Evolutionary conservation across 2,113 vertebrate species (phyloP).

Genomic region (Aegotheles bennettii): DNA sequence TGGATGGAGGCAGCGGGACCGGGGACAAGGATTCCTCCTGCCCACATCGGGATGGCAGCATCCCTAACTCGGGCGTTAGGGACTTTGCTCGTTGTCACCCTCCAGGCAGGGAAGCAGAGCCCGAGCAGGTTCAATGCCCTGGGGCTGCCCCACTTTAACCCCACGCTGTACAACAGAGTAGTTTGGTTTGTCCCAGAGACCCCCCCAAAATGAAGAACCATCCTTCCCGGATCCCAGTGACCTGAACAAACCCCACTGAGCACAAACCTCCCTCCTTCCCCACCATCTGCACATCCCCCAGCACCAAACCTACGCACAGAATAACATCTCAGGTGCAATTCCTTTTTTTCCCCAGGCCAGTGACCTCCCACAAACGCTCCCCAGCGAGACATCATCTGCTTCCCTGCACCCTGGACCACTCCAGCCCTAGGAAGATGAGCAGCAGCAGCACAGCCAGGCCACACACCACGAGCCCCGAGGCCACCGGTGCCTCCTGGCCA

Average conservation of each 20-base stretch:
- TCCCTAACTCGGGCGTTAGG: accelerated
- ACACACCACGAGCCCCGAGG: not conserved
- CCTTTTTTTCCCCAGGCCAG: not conserved
- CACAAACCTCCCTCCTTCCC: not conserved
- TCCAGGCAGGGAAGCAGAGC: not conserved
- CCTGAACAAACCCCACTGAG: not conserved
- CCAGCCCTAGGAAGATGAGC: not conserved
- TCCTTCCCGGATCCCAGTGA: not conserved
- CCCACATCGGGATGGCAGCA: accelerated
- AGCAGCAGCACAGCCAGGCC: not conserved
- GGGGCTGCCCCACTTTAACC: not conserved
- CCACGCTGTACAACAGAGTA: accelerated
- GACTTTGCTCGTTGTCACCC: accelerated
- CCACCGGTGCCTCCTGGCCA: not conserved
- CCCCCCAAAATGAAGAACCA: not conserved
- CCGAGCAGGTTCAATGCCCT: accelerated
- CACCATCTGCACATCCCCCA: not conserved
- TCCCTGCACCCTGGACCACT: not conserved
- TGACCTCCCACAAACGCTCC: not conserved
- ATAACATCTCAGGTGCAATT: not conserved
- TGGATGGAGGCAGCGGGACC: accelerated
- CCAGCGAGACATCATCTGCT: not conserved
- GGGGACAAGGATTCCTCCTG: accelerated
- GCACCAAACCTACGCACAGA: not conserved
- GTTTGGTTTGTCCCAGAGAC: accelerated